A percentile compares a stretch with the other conserved stretches of the same genome.
Conservation (phyloP, 2,797 vertebrate genomes). For the Gorsachius magnificus region DNA sequence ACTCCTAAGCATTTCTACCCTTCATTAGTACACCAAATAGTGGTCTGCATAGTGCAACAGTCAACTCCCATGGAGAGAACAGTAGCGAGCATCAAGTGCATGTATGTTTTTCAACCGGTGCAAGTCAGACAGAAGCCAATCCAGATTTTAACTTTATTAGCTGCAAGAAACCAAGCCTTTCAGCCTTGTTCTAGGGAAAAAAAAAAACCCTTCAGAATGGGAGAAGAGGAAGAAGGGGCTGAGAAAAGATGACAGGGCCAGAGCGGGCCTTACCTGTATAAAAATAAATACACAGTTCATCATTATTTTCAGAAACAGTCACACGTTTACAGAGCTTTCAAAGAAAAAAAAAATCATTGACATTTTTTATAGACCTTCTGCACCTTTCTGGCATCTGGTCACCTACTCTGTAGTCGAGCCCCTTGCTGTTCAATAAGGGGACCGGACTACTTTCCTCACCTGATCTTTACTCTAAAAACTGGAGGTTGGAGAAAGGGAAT, state of each 20-base stretch:
- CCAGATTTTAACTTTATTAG: background rate
- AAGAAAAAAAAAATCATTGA: background rate
- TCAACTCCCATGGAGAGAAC: background rate
- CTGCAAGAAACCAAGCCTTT: background rate
- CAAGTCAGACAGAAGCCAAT: background rate
- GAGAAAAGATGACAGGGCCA: background rate
- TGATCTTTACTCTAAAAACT: background rate
- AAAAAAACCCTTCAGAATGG: background rate
- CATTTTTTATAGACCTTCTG: background rate
- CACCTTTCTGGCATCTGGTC: background rate
- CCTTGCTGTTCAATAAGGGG: background rate
- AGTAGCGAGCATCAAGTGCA: background rate
- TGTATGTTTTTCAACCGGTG: background rate
- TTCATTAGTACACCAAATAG: background rate
- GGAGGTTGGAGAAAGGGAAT: background rate
- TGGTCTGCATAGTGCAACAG: background rate
- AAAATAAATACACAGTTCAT: background rate
- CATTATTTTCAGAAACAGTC: background rate
- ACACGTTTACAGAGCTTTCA: background rate
- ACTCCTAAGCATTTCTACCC: background rate
- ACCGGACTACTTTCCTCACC: background rate
- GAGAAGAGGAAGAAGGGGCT: background rate
- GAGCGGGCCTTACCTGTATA: background rate
- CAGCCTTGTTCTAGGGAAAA: background rate
- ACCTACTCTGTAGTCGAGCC: background rate